Percentiles rank a stretch among this genome's conserved stretches.
phyloP scores from a whole-genome alignment of 2,797 vertebrate species.

The Tragopan temminckii region DNA sequence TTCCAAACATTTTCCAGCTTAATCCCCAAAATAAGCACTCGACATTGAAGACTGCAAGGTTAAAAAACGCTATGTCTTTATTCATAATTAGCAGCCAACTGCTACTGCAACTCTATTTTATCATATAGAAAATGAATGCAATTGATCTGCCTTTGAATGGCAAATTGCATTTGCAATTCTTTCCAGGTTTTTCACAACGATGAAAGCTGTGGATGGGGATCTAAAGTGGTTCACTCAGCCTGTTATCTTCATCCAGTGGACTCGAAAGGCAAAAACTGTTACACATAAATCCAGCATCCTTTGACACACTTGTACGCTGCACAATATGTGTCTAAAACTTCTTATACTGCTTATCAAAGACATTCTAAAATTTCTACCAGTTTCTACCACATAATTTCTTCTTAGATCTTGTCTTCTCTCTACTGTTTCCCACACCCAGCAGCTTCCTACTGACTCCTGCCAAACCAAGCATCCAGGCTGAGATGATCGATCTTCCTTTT shows the following conservation, averaged over 20 bases:
- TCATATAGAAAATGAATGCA: background rate
- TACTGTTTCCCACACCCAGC: background rate
- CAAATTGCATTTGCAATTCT: slow-evolving; percentile 24
- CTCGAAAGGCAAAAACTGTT: background rate
- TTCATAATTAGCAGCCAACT: slow-evolving; percentile 21
- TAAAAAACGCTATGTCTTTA: slow-evolving; percentile 16
- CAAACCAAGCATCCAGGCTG: background rate
- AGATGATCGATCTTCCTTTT: background rate
- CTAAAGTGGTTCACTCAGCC: background rate
- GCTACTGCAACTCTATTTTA: slow-evolving; percentile 8
- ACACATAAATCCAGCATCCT: background rate
- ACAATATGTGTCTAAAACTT: background rate
- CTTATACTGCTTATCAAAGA: background rate
- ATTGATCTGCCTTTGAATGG: slow-evolving; percentile 34
- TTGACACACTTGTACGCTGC: background rate
- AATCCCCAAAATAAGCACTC: slow-evolving; percentile 54
- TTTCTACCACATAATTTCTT: background rate
- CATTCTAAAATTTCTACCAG: background rate
- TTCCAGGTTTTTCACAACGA: background rate
- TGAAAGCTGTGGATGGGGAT: background rate
- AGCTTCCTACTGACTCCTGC: background rate
- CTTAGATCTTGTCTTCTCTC: background rate
- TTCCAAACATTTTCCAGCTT: slow-evolving; percentile 43
- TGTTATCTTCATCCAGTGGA: background rate
- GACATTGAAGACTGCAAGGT: background rate